phyloP scores from a whole-genome alignment of 2,797 vertebrate species.

The Darevskia nairensis region DNA sequence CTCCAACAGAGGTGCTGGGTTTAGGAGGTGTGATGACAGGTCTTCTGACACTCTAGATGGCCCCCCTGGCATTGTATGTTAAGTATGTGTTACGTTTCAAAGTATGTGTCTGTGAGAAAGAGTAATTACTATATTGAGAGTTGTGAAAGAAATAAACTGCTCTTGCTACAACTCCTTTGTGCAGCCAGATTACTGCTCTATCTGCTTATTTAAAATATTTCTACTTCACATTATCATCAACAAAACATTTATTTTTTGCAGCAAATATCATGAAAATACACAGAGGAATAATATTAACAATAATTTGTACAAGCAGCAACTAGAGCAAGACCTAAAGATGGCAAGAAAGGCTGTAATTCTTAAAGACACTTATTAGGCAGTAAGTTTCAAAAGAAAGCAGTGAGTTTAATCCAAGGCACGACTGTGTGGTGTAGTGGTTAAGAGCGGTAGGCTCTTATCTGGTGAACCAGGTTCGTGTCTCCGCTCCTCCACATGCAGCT shows the following conservation, averaged over 20 bases:
- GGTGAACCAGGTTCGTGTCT: too few species aligned
- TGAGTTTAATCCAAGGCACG: too few species aligned
- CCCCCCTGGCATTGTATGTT: neutral
- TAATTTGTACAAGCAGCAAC: too few species aligned
- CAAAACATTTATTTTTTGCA: neutral
- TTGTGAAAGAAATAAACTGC: neutral
- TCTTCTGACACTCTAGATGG: neutral
- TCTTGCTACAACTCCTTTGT: neutral
- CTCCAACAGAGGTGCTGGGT: neutral
- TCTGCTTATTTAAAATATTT: neutral
- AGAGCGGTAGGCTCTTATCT: too few species aligned
- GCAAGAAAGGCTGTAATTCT: neutral
- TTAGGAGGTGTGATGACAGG: neutral
- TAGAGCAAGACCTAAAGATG: too few species aligned
- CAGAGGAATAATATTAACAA: neutral
- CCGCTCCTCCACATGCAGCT: too few species aligned
- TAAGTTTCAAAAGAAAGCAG: neutral
- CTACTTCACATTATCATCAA: neutral
- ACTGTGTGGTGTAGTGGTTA: neutral
- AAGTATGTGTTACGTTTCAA: neutral
- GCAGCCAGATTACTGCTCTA: neutral
- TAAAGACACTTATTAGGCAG: neutral
- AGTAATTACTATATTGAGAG: neutral
- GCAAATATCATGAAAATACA: neutral
- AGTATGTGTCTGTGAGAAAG: neutral